Conservation (phyloP, 2,797 vertebrate species). For the Diceros bicornis region DNA sequence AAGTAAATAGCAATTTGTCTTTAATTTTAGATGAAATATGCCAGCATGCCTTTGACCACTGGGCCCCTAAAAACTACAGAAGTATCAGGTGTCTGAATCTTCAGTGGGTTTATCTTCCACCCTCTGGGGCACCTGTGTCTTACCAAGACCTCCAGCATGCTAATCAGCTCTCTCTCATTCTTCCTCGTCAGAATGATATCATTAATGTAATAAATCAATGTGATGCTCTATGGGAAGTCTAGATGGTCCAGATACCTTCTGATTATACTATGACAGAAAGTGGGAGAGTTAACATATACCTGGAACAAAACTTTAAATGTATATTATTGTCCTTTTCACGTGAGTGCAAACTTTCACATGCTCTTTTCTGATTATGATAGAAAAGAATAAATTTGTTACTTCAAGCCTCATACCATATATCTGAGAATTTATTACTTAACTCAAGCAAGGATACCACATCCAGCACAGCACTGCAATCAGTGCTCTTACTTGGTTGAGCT, state of each 20-base stretch:
- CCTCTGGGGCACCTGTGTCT: not conserved
- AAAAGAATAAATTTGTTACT: not conserved
- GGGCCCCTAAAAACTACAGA: not conserved
- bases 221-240: not conserved
- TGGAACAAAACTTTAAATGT: constrained; percentile 5
- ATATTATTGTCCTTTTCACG: not conserved
- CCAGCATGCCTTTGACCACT: not conserved
- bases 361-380: constrained; percentile 5
- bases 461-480: not conserved
- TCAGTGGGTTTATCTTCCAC: not conserved
- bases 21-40: constrained; percentile 12
- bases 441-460: not conserved
- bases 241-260: constrained; percentile 10
- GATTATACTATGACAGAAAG: not conserved
- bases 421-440: not conserved
- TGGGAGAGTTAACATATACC: not conserved
- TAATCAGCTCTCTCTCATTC: not conserved
- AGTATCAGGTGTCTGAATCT: not conserved
- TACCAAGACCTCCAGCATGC: not conserved
- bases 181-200: not conserved
- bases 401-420: not conserved
- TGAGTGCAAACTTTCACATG: not conserved
- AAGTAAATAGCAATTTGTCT: not conserved
- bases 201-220: not conserved
- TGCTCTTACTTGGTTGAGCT: not conserved